Evolutionary conservation across 2,113 vertebrate species (phyloP).

Genomic region (Echinops telfairi): DNA sequence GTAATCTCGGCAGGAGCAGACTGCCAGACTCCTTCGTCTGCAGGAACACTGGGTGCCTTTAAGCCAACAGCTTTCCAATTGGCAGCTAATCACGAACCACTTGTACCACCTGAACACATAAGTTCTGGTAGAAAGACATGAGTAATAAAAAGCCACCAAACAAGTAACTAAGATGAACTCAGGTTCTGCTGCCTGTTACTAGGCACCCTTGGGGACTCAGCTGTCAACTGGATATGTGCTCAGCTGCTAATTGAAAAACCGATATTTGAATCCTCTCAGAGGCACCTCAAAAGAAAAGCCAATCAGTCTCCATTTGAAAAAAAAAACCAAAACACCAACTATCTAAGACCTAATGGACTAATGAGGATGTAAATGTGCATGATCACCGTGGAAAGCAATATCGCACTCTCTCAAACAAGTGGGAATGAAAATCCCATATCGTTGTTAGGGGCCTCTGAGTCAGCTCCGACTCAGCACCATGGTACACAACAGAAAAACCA

Average conservation of each 20-base stretch:
- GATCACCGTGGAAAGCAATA: no score
- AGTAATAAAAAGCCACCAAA: neutral
- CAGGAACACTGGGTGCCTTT: neutral
- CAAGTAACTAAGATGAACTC: neutral
- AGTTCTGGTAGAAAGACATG: neutral
- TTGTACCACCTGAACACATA: neutral
- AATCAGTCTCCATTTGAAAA: no score
- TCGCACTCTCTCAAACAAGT: no score
- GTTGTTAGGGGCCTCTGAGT: no score
- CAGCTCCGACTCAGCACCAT: no score
- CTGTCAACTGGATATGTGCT: neutral
- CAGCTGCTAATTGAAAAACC: neutral
- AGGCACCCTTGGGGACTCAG: no score
- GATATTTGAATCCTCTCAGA: neutral
- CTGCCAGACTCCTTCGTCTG: neutral
- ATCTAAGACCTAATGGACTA: no score
- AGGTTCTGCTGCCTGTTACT: neutral
- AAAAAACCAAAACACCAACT: no score
- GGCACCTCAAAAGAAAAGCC: neutral
- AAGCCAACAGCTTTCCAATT: neutral
- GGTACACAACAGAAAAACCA: no score
- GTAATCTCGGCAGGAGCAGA: no score
- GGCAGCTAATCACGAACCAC: neutral
- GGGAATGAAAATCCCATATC: no score
- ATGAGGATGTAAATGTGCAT: no score